Percentiles rank a stretch among this genome's conserved stretches.
These are phyloP conservation scores for Mus caroli DNA, from an alignment of 2,797 vertebrate genomes.

Conservation along the genomic window DNA sequence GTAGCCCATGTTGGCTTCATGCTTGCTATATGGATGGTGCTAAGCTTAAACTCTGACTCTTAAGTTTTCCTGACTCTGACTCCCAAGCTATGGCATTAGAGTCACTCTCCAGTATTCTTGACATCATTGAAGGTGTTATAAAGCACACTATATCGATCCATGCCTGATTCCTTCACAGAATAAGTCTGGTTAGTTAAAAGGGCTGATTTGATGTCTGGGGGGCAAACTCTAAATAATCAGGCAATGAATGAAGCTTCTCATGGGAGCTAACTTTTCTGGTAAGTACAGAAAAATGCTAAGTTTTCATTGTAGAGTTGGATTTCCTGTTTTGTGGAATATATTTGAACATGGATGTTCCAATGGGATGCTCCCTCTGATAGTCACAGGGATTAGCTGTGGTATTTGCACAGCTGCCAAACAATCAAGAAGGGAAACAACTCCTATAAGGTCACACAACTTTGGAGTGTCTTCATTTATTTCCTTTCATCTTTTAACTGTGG, in stretches of 20 bases:
- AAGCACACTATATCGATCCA: not conserved
- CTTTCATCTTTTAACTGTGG: constrained; percentile 25
- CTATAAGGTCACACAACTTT: not conserved
- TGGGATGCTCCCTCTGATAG: not conserved
- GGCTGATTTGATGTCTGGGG: not conserved
- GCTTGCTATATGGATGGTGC: not conserved
- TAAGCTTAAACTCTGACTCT: not conserved
- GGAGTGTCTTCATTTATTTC: not conserved
- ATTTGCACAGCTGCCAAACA: constrained; percentile 37
- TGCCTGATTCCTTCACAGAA: not conserved
- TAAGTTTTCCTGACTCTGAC: not conserved
- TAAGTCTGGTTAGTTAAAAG: constrained; percentile 5
- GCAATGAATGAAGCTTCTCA: not conserved
- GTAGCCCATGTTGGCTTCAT: not conserved
- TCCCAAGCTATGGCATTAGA: not conserved
- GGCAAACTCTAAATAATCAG: not conserved
- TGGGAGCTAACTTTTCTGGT: not conserved
- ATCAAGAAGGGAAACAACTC: not conserved
- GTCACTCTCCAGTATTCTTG: no score
- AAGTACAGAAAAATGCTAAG: not conserved
- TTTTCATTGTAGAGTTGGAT: not conserved
- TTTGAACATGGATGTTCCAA: not conserved
- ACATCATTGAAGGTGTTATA: not conserved
- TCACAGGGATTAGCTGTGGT: not conserved
- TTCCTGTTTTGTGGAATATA: not conserved